A percentile compares a stretch with the other conserved stretches of the same genome.
Conservation (phyloP, 2,113 vertebrate genomes). For the Emydocephalus ijimae region DNA sequence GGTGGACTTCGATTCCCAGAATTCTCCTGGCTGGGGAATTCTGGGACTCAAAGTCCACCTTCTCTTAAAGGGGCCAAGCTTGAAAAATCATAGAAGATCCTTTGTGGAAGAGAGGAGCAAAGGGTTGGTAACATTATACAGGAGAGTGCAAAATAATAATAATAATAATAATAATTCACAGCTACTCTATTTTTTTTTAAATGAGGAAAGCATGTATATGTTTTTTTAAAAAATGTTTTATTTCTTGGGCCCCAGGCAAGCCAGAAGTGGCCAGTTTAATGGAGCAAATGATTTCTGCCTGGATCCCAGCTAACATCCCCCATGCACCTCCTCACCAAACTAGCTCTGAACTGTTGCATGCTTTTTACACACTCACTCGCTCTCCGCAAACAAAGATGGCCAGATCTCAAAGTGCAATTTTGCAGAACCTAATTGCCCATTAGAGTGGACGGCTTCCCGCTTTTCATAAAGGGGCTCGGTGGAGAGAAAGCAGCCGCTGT, state of each 20-base stretch:
- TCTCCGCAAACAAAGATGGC: not conserved
- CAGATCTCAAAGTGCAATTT: not conserved
- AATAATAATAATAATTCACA: not conserved
- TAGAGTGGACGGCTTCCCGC: not conserved
- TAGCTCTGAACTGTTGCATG: not conserved
- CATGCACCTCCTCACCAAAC: not conserved
- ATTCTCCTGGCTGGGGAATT: not conserved
- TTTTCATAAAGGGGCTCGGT: not conserved
- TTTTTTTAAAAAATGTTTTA: not conserved
- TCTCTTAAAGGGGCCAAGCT: not conserved
- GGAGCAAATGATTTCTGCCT: no score
- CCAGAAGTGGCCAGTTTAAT: not conserved
- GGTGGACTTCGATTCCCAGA: not conserved
- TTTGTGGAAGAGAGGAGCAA: not conserved
- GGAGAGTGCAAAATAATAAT: not conserved
- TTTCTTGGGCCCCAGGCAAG: not conserved
- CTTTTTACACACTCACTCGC: not conserved
- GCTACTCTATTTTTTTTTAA: not conserved
- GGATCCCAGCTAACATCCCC: not conserved
- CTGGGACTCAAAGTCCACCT: not conserved
- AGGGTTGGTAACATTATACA: not conserved
- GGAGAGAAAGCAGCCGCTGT: not conserved
- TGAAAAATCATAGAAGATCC: not conserved
- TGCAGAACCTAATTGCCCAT: not conserved
- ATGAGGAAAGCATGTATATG: no score